Evolutionary conservation across 2,888 invertebrate genomes (phyloP).

Genomic region (Pristionchus mayeri): DNA sequence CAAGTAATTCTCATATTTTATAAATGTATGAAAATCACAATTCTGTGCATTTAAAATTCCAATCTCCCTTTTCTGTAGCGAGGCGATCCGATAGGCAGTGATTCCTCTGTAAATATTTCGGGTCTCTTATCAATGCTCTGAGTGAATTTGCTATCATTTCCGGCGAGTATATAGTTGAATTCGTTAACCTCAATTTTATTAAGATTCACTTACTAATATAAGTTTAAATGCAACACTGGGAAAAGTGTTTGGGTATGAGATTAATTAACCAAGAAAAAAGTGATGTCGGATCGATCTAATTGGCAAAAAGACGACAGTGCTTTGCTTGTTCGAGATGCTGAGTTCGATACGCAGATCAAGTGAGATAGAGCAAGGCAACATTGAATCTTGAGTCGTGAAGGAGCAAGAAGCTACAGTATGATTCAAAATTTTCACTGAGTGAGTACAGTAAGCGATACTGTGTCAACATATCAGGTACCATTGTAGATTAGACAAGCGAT

Average conservation of each 20-base stretch:
- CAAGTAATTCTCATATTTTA: no score
- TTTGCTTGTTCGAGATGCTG: not conserved
- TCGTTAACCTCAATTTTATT: no score
- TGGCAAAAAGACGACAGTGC: constrained; percentile 40
- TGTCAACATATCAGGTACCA: no score
- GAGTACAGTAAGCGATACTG: no score
- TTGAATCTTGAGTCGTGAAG: constrained; percentile 28
- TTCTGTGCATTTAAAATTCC: no score
- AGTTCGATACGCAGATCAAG: constrained; percentile 35
- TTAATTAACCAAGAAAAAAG: constrained; percentile 12
- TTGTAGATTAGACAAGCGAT: constrained; percentile 2
- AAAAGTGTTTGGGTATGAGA: not conserved
- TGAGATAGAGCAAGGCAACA: not conserved
- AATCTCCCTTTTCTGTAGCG: no score
- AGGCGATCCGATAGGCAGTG: no score
- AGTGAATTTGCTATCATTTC: constrained; percentile 20
- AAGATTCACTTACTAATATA: no score
- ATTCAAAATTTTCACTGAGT: no score
- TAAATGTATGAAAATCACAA: no score
- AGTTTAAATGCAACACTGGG: not conserved
- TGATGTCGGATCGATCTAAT: not conserved
- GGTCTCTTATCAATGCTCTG: no score
- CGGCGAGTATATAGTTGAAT: no score
- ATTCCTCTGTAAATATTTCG: not conserved
- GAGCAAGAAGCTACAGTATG: not conserved